Conservation (phyloP, 2,797 vertebrate genomes). For the Halcyon badia region DNA sequence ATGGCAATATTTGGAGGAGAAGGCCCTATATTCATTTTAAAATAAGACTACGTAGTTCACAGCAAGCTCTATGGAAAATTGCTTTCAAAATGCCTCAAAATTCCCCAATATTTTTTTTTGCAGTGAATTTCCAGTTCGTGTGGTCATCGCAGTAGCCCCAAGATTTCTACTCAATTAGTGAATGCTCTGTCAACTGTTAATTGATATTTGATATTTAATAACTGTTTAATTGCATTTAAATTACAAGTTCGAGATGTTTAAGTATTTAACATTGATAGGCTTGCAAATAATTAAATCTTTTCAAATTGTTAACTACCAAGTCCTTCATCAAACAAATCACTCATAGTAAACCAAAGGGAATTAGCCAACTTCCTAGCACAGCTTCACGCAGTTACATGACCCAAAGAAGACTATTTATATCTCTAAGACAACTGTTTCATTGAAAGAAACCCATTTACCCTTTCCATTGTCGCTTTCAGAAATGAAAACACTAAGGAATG, state of each 20-base stretch:
- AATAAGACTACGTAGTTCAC: neutral
- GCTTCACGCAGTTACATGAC: neutral
- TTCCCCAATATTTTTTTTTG: neutral
- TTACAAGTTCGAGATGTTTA: neutral
- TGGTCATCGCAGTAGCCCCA: neutral
- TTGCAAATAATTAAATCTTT: conserved; percentile 21
- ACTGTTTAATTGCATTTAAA: conserved; percentile 6
- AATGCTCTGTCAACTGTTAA: neutral
- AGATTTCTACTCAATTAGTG: neutral
- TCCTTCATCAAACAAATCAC: neutral
- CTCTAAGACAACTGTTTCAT: neutral
- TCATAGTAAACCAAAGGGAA: neutral
- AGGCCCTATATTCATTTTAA: neutral
- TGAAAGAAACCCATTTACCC: conserved; percentile 24
- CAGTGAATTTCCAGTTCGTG: neutral
- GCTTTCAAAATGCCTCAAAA: neutral
- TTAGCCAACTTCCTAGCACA: neutral
- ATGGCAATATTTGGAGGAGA: neutral
- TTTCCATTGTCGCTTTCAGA: conserved; percentile 10
- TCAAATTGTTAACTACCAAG: neutral
- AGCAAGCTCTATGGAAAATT: neutral
- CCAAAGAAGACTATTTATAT: neutral
- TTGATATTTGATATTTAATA: neutral
- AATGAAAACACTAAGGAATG: conserved; percentile 12
- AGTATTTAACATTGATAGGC: neutral